These are phyloP conservation scores for Myotis findleyi DNA, from an alignment of 2,797 vertebrate species.

Conservation along the genomic window DNA sequence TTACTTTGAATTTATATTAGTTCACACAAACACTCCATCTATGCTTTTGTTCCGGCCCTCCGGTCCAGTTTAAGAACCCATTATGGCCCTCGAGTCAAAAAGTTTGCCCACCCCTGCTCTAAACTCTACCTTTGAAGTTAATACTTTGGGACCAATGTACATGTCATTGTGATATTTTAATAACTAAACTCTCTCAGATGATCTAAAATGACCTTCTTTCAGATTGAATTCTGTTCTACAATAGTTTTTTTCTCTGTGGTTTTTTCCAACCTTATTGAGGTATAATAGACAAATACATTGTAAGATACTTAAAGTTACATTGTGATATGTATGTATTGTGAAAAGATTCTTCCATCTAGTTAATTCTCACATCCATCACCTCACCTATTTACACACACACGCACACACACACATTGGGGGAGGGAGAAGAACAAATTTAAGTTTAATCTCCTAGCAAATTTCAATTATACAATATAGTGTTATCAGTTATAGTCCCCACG, in stretches of 20 bases:
- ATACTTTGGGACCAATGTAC: neutral
- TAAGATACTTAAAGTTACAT: slow-evolving; percentile 11
- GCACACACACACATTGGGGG: neutral
- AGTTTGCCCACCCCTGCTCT: no score
- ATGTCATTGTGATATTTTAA: slow-evolving; percentile 23
- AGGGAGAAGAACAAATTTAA: neutral
- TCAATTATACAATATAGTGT: neutral
- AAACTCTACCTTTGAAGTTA: slow-evolving; percentile 24
- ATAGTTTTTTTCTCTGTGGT: neutral
- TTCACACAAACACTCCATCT: no score
- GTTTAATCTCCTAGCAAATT: neutral
- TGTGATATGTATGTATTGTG: neutral
- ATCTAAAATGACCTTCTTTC: slow-evolving; percentile 53
- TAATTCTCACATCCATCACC: neutral
- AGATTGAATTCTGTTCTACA: slow-evolving; percentile 15
- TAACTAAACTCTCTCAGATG: slow-evolving; percentile 15
- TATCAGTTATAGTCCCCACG: neutral
- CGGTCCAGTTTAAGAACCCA: no score
- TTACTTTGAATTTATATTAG: no score
- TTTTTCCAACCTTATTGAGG: neutral
- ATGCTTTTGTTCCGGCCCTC: no score
- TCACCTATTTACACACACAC: neutral
- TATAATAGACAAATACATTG: neutral
- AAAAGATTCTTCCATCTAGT: neutral
- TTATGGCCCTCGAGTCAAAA: no score